Percentiles rank a stretch among this genome's conserved stretches.
Evolutionary conservation across 2,888 invertebrate species (phyloP).

Genomic region (Heliconius erato): DNA sequence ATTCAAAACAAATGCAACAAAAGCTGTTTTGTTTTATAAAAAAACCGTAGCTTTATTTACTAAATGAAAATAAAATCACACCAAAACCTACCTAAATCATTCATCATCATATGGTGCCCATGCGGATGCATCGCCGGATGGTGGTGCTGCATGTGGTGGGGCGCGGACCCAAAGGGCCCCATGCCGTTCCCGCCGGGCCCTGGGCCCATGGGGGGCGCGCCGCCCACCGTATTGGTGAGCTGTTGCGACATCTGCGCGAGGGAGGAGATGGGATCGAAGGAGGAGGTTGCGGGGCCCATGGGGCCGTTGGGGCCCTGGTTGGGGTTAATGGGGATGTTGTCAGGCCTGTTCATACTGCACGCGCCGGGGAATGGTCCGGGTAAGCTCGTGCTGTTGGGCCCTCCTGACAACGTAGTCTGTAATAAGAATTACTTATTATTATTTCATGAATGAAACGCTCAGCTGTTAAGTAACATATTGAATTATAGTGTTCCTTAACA

Average conservation of each 20-base stretch:
- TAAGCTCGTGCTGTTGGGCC: slow-evolving; percentile 80
- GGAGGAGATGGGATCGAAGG: slow-evolving; percentile 97
- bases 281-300: slow-evolving; percentile 83
- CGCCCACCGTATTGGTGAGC: slow-evolving; percentile 90
- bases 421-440: slow-evolving; percentile 36
- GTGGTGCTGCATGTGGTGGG: slow-evolving; percentile 82
- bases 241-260: slow-evolving; percentile 98
- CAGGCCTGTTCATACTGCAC: slow-evolving; percentile 81
- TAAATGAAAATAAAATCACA: not conserved
- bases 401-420: slow-evolving; percentile 81
- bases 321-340: slow-evolving; percentile 81
- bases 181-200: slow-evolving; percentile 70
- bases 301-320: slow-evolving; percentile 85
- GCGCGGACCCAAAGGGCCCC: slow-evolving; percentile 76
- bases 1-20: not conserved
- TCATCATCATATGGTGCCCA: slow-evolving; percentile 84
- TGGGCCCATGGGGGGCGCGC: slow-evolving; percentile 76
- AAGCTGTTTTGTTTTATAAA: not conserved
- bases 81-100: slow-evolving; percentile 74
- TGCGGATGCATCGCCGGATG: slow-evolving; percentile 79
- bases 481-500: not conserved
- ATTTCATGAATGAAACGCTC: not conserved
- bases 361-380: slow-evolving; percentile 84
- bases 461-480: not conserved
- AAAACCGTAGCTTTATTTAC: not conserved